Conservation (phyloP, 2,888 invertebrate species). For the Cabera pusaria region DNA sequence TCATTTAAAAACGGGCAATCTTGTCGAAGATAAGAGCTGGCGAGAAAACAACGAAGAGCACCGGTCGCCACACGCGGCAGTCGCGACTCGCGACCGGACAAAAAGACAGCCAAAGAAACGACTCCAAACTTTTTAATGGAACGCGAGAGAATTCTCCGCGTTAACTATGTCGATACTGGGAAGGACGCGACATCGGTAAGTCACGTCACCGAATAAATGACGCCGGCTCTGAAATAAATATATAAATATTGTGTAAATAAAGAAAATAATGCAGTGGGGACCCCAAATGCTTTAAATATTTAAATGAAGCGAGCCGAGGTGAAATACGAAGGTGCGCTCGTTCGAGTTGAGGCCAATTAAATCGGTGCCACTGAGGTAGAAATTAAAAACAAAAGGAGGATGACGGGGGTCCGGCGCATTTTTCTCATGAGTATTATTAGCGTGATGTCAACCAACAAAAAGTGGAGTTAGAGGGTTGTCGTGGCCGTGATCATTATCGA, state of each 20-base stretch:
- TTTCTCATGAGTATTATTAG: constrained; percentile 84
- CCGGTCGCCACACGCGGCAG: constrained; percentile 73
- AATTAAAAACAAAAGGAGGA: constrained; percentile 83
- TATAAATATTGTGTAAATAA: constrained; percentile 82
- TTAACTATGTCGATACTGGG: constrained; percentile 82
- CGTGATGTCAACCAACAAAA: constrained; percentile 82
- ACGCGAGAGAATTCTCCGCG: constrained; percentile 79
- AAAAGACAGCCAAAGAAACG: constrained; percentile 69
- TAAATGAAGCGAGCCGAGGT: constrained; percentile 82
- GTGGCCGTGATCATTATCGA: constrained; percentile 75
- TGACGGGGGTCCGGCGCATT: constrained; percentile 78
- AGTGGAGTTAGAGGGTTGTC: constrained; percentile 76
- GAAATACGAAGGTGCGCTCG: constrained; percentile 82
- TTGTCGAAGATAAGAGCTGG: constrained; percentile 79
- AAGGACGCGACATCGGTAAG: constrained; percentile 82
- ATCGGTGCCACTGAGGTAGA: constrained; percentile 84
- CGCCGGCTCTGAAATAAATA: constrained; percentile 76
- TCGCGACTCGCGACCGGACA: constrained; percentile 54
- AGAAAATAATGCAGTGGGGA: constrained; percentile 75
- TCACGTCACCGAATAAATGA: constrained; percentile 82
- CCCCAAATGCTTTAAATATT: constrained; percentile 83
- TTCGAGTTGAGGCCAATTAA: constrained; percentile 82
- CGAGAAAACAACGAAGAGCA: constrained; percentile 81
- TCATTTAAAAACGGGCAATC: constrained; percentile 83
- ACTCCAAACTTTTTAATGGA: constrained; percentile 77